A percentile compares a stretch with the other conserved stretches of the same genome.
Conservation (phyloP, 1,140 invertebrate species). For the Atta cephalotes region DNA sequence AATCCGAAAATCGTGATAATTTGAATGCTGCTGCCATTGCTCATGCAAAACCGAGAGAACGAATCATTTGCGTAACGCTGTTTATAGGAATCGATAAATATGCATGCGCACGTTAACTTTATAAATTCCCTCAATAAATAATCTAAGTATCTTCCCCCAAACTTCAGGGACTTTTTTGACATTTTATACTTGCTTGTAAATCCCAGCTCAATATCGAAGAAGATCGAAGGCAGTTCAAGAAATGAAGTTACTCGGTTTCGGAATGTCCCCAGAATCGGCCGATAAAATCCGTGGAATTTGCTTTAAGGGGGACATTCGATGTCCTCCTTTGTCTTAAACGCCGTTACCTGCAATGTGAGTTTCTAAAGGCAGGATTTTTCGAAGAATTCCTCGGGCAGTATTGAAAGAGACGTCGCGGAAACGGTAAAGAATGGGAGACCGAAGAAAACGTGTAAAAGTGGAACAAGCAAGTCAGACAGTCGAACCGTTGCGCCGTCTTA, state of each 20-base stretch:
- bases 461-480: background rate
- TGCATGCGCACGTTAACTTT: background rate
- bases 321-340: constrained; percentile 54
- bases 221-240: constrained; percentile 47
- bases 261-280: constrained; percentile 43
- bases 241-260: constrained; percentile 59
- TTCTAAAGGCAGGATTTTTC: constrained; percentile 53
- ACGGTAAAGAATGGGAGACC: background rate
- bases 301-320: constrained; percentile 43
- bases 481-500: constrained; percentile 12
- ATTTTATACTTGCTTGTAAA: constrained; percentile 27
- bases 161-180: background rate
- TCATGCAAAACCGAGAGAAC: constrained; percentile 20
- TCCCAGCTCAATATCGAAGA: constrained; percentile 25
- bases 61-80: background rate
- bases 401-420: constrained; percentile 25
- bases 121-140: background rate
- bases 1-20: constrained; percentile 49
- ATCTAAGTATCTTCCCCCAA: background rate
- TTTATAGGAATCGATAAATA: background rate
- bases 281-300: constrained; percentile 61
- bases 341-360: constrained; percentile 45
- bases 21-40: background rate
- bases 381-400: constrained; percentile 43
- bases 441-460: background rate